Evolutionary conservation across 2,888 invertebrate species (phyloP).

Genomic region (Panzeria rudis): DNA sequence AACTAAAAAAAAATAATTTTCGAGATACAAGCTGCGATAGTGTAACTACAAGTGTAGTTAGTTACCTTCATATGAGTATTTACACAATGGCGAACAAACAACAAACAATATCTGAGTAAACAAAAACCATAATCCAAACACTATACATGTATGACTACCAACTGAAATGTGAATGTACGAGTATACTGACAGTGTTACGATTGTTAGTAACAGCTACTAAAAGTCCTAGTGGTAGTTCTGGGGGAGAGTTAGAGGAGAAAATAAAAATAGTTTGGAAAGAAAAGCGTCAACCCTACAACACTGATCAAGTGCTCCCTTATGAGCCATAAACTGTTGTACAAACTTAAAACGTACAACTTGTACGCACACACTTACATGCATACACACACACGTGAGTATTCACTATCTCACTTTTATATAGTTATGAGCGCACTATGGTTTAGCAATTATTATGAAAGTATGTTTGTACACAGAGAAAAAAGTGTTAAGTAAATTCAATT

Average conservation of each 20-base stretch:
- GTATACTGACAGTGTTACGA: constrained; percentile 3
- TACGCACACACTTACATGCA: constrained; percentile 1
- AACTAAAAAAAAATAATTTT: constrained; percentile 2
- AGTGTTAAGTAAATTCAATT: no score
- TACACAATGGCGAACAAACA: constrained; percentile 27
- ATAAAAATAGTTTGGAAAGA: constrained; percentile 3
- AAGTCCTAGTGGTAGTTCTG: not conserved
- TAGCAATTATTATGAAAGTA: not conserved
- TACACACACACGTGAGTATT: not conserved
- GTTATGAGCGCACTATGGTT: constrained; percentile 3
- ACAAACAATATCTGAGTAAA: constrained; percentile 47
- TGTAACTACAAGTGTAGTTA: constrained; percentile 24
- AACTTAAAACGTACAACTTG: constrained; percentile 44
- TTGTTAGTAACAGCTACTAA: constrained; percentile 22
- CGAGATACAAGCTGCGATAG: constrained; percentile 21
- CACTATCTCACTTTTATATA: constrained; percentile 8
- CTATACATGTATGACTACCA: not conserved
- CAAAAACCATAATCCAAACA: constrained; percentile 49
- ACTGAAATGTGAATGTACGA: constrained; percentile 27
- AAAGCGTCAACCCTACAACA: constrained; percentile 36
- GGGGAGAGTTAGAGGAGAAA: constrained; percentile 3
- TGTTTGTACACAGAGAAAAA: not conserved
- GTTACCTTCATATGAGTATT: constrained; percentile 18
- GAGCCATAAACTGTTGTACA: constrained; percentile 62
- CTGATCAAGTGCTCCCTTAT: constrained; percentile 71